Evolutionary conservation across 2,888 invertebrate species (phyloP), one percentile per base, ranked within the genome.

Genomic region (Atethmia centrago): DNA sequence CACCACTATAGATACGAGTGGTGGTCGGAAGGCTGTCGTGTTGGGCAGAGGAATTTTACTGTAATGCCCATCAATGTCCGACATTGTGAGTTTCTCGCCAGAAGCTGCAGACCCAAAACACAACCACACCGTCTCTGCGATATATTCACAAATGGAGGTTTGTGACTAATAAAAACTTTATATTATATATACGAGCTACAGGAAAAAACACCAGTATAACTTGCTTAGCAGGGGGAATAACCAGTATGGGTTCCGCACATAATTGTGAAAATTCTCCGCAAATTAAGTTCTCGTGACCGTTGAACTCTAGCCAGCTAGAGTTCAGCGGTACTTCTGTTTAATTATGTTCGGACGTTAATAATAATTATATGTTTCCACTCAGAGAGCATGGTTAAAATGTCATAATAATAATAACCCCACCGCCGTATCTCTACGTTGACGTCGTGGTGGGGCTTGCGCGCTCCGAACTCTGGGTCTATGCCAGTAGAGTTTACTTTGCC

Each of bases 131-230:
- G 77, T 45, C 51, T 82, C 65, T 70, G 77, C 77, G 58, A 71
- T 55, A 31, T 49, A 56, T 5, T 47, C 65, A n/a, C 77, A 77
- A 77, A 80, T 82, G 53, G 36, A 77, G 5, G 28, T 21, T 8
- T 25, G 25, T 74, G 80, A 65, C 51, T 61, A 73, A 77, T 40
- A 49, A 53, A 42, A 73, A 45, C 64, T 16, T n/a, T n/a, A n/a
- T n/a, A n/a, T 65, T 61, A 73, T 80, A 65, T 79, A 74, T 51
- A 16, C 80, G 16, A 53, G 42, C 25, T 47, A 40, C 58, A 66
- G 82, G 78, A 67, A 79, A 82, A 82, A 55, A 78, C 66, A 55
- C 58, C 36, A n/a, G 47, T 51, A 19, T 28, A 25, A 82, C 53
- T 45, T 49, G 58, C 14, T 67, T 40, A 49, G 66, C 14, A 14